Evolutionary conservation across 2,113 vertebrate species (phyloP).

Genomic region (Rhizomys pruinosus): DNA sequence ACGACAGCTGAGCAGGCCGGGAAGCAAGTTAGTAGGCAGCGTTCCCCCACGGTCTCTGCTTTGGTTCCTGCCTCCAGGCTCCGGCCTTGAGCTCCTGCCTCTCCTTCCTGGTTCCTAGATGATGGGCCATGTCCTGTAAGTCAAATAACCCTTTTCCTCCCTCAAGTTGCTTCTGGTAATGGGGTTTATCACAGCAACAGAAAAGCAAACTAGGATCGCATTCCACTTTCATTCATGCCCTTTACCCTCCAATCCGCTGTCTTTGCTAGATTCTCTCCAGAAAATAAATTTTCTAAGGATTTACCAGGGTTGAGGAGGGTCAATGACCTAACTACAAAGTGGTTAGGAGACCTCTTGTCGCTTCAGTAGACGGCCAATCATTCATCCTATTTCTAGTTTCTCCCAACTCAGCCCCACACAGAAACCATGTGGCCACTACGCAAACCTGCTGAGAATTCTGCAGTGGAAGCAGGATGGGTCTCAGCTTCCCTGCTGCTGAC

Average conservation of each 20-base stretch:
- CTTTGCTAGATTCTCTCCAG: background rate
- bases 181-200: too few relatives aligned
- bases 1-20: too few relatives aligned
- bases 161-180: too few relatives aligned
- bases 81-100: too few relatives aligned
- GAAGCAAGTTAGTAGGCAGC: too few relatives aligned
- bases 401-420: background rate
- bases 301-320: background rate
- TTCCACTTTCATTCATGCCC: background rate
- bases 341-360: background rate
- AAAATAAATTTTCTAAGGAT: background rate
- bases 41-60: too few relatives aligned
- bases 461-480: background rate
- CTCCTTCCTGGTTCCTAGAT: too few relatives aligned
- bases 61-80: too few relatives aligned
- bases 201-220: too few relatives aligned
- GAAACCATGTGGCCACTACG: background rate
- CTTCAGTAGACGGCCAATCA: background rate
- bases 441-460: background rate
- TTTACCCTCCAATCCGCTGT: background rate
- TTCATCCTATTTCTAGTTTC: background rate
- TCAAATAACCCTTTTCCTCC: too few relatives aligned
- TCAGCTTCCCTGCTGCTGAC: background rate
- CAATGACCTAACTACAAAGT: background rate
- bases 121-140: too few relatives aligned